These are phyloP conservation scores for Cylloceria caligata DNA, from an alignment of 2,888 invertebrate genomes.

Conservation along the genomic window DNA sequence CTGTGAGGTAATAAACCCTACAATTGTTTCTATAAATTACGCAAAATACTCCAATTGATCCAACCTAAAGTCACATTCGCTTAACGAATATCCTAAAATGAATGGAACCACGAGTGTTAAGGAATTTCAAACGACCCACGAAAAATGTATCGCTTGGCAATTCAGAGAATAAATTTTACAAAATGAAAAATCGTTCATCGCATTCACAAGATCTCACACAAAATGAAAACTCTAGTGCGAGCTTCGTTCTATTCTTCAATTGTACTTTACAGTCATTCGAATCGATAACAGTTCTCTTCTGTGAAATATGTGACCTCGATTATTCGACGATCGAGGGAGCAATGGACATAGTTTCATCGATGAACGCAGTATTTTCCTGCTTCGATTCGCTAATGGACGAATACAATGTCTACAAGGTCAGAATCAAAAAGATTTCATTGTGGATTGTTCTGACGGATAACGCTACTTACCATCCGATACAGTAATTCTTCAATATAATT, in stretches of 20 bases:
- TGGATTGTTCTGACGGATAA: neutral
- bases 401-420: conserved; percentile 94
- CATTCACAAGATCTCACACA: no score
- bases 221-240: no score
- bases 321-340: conserved; percentile 87
- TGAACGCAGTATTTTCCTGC: conserved; percentile 94
- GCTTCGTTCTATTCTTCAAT: no score
- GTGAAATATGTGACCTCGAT: conserved; percentile 89
- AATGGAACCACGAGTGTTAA: no score
- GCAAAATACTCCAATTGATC: neutral
- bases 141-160: no score
- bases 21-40: neutral
- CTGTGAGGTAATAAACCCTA: conserved; percentile 87
- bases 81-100: no score
- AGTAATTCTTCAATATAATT: neutral
- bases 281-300: conserved; percentile 92
- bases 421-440: conserved; percentile 20
- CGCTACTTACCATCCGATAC: neutral
- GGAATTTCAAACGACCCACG: no score
- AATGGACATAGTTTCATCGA: conserved; percentile 93
- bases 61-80: no score
- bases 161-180: no score
- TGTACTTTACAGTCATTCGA: conserved; percentile 90
- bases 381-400: conserved; percentile 94
- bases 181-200: no score